phyloP scores from a whole-genome alignment of 2,113 vertebrate species.

The Vulpes ferrilata region DNA sequence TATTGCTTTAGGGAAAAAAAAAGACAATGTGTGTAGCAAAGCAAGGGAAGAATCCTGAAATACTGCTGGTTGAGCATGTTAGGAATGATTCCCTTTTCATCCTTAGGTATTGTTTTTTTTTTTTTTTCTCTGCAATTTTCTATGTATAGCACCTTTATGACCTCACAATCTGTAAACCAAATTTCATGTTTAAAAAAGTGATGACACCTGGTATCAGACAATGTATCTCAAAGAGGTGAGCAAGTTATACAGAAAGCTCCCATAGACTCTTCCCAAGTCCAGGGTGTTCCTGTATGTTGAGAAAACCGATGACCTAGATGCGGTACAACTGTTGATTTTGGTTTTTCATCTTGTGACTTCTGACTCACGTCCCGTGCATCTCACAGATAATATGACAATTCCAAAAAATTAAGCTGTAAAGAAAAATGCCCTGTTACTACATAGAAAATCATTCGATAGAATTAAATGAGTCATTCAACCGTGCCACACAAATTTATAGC shows the following conservation, averaged over 20 bases:
- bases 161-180: background rate
- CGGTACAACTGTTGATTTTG: background rate
- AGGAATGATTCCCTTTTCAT: background rate
- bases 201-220: background rate
- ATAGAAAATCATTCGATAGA: slow-evolving; percentile 61
- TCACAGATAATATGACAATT: background rate
- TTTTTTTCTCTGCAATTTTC: background rate
- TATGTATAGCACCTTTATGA: background rate
- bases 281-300: background rate
- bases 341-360: background rate
- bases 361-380: background rate
- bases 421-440: slow-evolving; percentile 29
- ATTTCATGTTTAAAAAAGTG: background rate
- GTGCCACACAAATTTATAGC: slow-evolving; percentile 67
- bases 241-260: background rate
- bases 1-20: background rate
- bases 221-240: background rate
- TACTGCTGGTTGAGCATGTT: background rate
- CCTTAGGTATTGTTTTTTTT: background rate
- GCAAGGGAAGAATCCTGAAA: background rate
- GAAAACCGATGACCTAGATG: fast-evolving
- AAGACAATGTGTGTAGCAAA: background rate
- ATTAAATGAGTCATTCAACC: slow-evolving; percentile 69
- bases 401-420: background rate
- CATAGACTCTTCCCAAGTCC: background rate